Percentiles rank a stretch among this genome's conserved stretches.
These are phyloP conservation scores for Bos indicus DNA, from an alignment of 2,113 vertebrate genomes.

Conservation along the genomic window DNA sequence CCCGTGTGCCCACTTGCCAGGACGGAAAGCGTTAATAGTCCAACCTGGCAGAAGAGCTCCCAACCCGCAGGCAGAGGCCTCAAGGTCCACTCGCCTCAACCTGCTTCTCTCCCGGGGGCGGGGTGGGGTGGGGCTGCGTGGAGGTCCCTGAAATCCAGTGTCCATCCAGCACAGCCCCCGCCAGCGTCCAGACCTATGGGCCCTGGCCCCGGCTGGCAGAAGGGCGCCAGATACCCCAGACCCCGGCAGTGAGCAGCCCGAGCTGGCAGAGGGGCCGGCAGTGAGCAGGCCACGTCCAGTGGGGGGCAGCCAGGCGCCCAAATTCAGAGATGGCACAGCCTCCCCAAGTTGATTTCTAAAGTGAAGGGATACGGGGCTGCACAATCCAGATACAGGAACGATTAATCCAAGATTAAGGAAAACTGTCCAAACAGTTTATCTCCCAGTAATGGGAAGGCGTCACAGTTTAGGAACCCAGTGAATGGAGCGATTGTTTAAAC, in stretches of 20 bases:
- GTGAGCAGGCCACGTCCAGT: accelerated
- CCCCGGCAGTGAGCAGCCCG: accelerated
- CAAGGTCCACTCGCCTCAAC: neutral
- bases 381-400: constrained; percentile 76
- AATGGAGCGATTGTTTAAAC: constrained; percentile 88
- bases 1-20: accelerated
- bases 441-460: constrained; percentile 85
- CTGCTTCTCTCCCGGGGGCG: accelerated
- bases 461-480: constrained; percentile 84
- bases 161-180: neutral
- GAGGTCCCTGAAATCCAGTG: accelerated
- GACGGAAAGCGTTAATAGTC: accelerated
- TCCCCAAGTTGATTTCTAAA: constrained; percentile 46
- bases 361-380: constrained; percentile 76
- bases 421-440: constrained; percentile 87
- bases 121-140: accelerated
- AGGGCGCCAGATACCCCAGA: accelerated
- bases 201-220: neutral
- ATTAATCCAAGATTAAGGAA: constrained; percentile 87
- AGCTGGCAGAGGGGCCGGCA: neutral
- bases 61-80: neutral
- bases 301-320: neutral
- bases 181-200: accelerated
- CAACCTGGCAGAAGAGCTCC: neutral
- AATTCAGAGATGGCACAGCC: constrained; percentile 50